Evolutionary conservation across 2,888 invertebrate genomes (phyloP), one percentile per base, ranked within the genome.

Genomic region (Agrochola litura): DNA sequence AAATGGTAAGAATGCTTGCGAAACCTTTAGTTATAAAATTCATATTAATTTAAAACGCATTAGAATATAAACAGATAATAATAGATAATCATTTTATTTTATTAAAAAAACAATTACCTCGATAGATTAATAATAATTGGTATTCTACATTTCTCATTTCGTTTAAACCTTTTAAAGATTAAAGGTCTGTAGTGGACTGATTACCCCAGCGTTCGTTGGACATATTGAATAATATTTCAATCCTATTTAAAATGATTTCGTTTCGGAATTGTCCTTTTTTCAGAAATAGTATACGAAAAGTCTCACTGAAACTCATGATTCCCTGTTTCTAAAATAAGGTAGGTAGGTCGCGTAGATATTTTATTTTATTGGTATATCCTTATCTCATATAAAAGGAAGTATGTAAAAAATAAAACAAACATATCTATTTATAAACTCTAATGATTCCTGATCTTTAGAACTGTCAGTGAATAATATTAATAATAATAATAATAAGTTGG

Each of bases 401-500:
- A 43, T 6, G 43, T 43, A 65, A 72, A 71, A 72, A 37, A 68
- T 37, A 43, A 54, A 73, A 68, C 73, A 65, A 41, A 79, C 63
- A 52, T 68, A 77, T 70, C 30, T 30, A 30, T 30, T 73, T 70
- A 60, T 52, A 37, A 64, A 16, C 14, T 43, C 19, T 73, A 81
- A 81, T 85, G 77, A 85, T 67, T 70, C 73, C 43, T 78, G 81
- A 75, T 67, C 72, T 82, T 85, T 54, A 77, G 12, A 67, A 41
- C 67, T 74, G 73, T 68, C 71, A 77, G 61, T 71, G 43, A 85
- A 71, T 73, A n/a, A n/a, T n/a, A n/a, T n/a, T n/a, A n/a, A n/a
- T n/a, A n/a, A n/a, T n/a, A n/a, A n/a, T n/a, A n/a, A n/a, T n/a
- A n/a, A n/a, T n/a, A n/a, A n/a, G n/a, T n/a, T n/a, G n/a, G n/a